Evolutionary conservation across 2,797 vertebrate species (phyloP).

Genomic region (Falco columbarius): DNA sequence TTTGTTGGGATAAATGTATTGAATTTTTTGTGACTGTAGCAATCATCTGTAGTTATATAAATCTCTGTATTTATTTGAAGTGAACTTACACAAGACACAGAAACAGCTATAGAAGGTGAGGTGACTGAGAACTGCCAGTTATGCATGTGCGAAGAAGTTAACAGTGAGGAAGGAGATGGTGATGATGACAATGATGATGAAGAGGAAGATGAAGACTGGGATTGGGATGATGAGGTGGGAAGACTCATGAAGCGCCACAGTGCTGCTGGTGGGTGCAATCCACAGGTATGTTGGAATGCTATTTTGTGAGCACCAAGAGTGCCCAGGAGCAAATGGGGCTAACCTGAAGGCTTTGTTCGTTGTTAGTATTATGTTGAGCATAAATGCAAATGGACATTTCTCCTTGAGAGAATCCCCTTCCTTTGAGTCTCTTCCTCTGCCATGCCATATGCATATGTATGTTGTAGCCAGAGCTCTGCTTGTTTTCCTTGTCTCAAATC

Average conservation of each 20-base stretch:
- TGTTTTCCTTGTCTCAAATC: background rate
- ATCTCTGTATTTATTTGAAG: slow-evolving; percentile 47
- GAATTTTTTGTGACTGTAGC: background rate
- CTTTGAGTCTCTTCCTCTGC: background rate
- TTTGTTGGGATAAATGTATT: background rate
- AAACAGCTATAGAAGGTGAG: background rate
- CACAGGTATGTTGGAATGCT: slow-evolving; percentile 80
- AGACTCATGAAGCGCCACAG: slow-evolving; percentile 79
- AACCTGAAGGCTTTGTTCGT: background rate
- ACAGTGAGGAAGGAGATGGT: slow-evolving; percentile 54
- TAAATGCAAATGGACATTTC: background rate
- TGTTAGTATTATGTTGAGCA: background rate
- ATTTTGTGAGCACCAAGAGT: background rate
- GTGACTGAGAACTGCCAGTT: slow-evolving; percentile 18
- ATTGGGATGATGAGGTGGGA: slow-evolving; percentile 80
- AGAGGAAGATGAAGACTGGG: slow-evolving; percentile 81
- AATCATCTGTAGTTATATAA: background rate
- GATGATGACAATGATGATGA: slow-evolving; percentile 68
- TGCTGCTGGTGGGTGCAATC: slow-evolving; percentile 69
- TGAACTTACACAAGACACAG: slow-evolving; percentile 15
- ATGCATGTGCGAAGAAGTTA: background rate
- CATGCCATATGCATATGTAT: fast-evolving
- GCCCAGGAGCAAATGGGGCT: background rate
- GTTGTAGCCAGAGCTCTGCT: background rate
- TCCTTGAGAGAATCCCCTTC: background rate